Conservation (phyloP, 2,797 vertebrate species). For the Melanotaenia parkinsoni region DNA sequence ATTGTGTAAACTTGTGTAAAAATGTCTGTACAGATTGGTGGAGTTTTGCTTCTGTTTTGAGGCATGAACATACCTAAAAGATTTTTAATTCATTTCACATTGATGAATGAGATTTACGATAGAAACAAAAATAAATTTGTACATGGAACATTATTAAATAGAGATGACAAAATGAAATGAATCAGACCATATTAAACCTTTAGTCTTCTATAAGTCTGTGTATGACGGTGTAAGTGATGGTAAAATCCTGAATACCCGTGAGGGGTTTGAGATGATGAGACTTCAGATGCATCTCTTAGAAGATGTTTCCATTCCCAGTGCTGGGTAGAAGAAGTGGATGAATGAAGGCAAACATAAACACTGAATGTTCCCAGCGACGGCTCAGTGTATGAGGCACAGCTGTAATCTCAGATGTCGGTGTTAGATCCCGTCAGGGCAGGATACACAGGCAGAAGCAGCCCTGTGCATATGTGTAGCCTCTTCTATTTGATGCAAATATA, state of each 20-base stretch:
- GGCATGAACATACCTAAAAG: no score
- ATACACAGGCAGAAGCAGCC: slow-evolving; percentile 42
- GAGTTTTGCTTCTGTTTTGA: background rate
- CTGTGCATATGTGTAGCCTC: slow-evolving; percentile 32
- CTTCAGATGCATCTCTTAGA: slow-evolving; percentile 47
- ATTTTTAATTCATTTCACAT: background rate
- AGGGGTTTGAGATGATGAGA: slow-evolving; percentile 47
- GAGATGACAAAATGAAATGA: slow-evolving; percentile 16
- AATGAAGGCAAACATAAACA: slow-evolving; percentile 66
- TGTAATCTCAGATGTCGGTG: slow-evolving; percentile 62
- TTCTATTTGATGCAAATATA: slow-evolving; percentile 53
- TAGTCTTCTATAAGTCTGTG: slow-evolving; percentile 44
- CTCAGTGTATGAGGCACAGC: slow-evolving; percentile 45
- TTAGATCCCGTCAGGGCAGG: slow-evolving; percentile 52
- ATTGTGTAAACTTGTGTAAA: background rate
- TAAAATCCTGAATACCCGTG: slow-evolving; percentile 64
- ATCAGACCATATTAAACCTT: slow-evolving; percentile 29
- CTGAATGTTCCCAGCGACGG: slow-evolving; percentile 50
- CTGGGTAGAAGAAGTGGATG: slow-evolving; percentile 46
- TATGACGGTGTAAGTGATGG: slow-evolving; percentile 50
- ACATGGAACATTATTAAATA: background rate
- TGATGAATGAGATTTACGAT: background rate
- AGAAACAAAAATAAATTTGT: background rate
- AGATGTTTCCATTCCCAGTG: slow-evolving; percentile 50
- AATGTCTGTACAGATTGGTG: background rate